Evolutionary conservation across 2,888 invertebrate genomes (phyloP), one percentile per base, ranked within the genome.

Genomic region (Phyllotreta cruciferae): DNA sequence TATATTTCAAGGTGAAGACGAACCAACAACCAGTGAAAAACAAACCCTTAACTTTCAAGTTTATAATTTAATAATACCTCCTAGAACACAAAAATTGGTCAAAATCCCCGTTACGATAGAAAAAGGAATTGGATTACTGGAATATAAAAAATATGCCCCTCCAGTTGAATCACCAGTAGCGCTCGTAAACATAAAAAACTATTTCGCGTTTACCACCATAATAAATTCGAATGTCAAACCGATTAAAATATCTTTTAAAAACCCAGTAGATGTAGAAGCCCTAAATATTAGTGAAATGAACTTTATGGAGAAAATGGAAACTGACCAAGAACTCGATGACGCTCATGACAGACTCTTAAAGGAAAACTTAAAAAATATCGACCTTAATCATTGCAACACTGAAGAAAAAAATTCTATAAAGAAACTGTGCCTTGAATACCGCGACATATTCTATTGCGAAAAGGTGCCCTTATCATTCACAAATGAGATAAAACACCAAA

Each of bases 271-370:
- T 5, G 37, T 50, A 36, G 10, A 50, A 36, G 9, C 37, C 4
- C 14, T 36, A n/a, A 8, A 50, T 3, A 6, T 10, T 10, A 11
- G 7, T 9, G 50, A 4, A 36, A 50, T 8, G 37, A 8, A 50
- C 10, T 50, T 10, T 49, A 24, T 49, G 9, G 13, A 49, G n/a
- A 49, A 49, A 13, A 10, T 49, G 49, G 50, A n/a, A 36, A 36
- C 1, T 3, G 9, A 50, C 34, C 24, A 24, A 24, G 24, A 24
- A 24, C 24, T 24, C 24, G 24, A 24, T 24, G 24, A 24, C 24
- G 24, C 24, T 24, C 24, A 24, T 4, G 24, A 24, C 24, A 24
- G 24, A 24, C 24, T 24, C 24, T 24, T 24, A 24, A 24, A 4
- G 4, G 24, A 24, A 24, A 24, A 24, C 4, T 24, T 24, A 24